Conservation (phyloP, 2,113 vertebrate species). For the Galemys pyrenaicus region DNA sequence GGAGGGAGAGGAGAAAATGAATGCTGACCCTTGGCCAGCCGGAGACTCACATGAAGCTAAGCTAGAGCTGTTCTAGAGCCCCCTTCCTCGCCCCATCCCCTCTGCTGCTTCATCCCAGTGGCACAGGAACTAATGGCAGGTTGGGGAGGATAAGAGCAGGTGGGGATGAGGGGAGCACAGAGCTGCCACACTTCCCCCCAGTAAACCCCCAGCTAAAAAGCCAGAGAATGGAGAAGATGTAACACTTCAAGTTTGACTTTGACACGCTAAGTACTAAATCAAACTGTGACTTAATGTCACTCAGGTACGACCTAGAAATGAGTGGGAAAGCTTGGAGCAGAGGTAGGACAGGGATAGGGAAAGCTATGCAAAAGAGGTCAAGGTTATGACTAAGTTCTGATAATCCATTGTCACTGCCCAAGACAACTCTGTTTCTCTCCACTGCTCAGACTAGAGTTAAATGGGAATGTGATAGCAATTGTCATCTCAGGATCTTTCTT, state of each 20-base stretch:
- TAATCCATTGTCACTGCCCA: neutral
- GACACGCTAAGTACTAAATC: neutral
- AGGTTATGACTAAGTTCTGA: neutral
- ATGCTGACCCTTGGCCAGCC: neutral
- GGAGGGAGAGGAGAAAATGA: no score
- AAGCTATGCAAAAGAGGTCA: neutral
- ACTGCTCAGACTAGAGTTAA: neutral
- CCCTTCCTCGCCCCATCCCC: neutral
- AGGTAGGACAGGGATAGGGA: no score
- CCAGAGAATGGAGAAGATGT: neutral
- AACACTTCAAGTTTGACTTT: neutral
- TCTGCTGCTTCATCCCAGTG: neutral
- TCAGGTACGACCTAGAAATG: neutral
- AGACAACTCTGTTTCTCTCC: neutral
- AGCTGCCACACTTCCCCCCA: neutral
- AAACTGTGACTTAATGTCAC: neutral
- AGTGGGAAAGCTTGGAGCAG: neutral
- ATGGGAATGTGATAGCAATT: neutral
- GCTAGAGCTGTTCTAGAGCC: neutral
- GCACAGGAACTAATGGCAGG: neutral
- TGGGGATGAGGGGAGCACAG: neutral
- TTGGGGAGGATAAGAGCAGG: neutral
- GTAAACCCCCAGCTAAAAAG: neutral
- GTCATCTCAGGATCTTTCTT: neutral
- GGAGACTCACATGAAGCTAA: neutral